phyloP scores from a whole-genome alignment of 2,888 invertebrate species.

The Eilema sororculum region DNA sequence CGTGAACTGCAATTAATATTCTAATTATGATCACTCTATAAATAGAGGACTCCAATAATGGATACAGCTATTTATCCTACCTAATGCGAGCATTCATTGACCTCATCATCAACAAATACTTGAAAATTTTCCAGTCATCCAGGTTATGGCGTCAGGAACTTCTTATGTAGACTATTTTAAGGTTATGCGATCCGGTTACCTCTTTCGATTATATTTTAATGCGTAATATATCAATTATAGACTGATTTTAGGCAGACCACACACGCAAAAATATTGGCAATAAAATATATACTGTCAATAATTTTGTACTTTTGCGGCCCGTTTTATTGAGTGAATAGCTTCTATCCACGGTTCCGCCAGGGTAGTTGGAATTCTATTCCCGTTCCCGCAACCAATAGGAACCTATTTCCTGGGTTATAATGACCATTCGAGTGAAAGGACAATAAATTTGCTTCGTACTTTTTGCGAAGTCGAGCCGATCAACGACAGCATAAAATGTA shows the following conservation, averaged over 20 bases:
- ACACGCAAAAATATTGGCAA: no score
- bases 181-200: slow-evolving; percentile 51
- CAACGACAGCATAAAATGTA: no score
- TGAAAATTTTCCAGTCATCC: slow-evolving; percentile 38
- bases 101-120: slow-evolving; percentile 45
- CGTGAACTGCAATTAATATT: slow-evolving; percentile 8
- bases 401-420: no score
- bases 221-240: slow-evolving; percentile 63
- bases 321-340: no score
- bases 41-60: slow-evolving; percentile 3
- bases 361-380: no score
- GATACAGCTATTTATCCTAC: slow-evolving; percentile 5
- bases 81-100: slow-evolving; percentile 48
- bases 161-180: slow-evolving; percentile 40
- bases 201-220: slow-evolving; percentile 56
- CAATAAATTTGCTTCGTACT: no score
- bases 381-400: no score
- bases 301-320: no score
- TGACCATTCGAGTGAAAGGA: no score
- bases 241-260: slow-evolving; percentile 43
- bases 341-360: no score
- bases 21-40: neutral
- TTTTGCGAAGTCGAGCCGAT: no score
- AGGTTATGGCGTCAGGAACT: slow-evolving; percentile 53
- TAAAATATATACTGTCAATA: no score